A percentile compares a stretch with the other conserved stretches of the same genome.
Conservation (phyloP, 2,888 invertebrate species). For the Eristalis pertinax region DNA sequence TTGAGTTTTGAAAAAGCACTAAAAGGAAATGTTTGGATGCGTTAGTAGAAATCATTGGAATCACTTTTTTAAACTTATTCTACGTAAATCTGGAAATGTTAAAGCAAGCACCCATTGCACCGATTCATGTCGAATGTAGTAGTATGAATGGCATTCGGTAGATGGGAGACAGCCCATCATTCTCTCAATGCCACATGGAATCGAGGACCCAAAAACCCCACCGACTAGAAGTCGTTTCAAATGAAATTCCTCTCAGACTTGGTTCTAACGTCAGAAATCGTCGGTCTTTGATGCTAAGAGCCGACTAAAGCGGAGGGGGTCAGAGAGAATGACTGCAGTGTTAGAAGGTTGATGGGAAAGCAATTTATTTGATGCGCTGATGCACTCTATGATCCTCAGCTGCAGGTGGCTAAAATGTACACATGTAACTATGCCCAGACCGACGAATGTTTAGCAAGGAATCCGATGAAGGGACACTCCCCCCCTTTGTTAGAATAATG, state of each 20-base stretch:
- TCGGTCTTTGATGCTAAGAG: no score
- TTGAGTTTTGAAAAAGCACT: conserved; percentile 88
- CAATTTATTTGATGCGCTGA: not conserved
- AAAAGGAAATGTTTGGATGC: conserved; percentile 72
- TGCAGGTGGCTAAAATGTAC: not conserved
- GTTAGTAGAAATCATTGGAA: not conserved
- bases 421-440: not conserved
- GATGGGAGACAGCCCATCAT: no score
- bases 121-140: no score
- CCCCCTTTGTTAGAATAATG: not conserved
- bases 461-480: not conserved
- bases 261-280: no score
- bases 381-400: not conserved
- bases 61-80: not conserved
- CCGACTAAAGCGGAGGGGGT: no score
- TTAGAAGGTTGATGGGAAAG: not conserved
- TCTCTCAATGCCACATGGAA: no score
- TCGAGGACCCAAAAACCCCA: no score
- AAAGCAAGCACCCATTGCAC: not conserved
- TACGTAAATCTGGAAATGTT: not conserved
- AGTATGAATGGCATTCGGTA: no score
- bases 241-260: no score
- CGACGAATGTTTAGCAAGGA: not conserved
- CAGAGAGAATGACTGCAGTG: no score
- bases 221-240: no score